These are phyloP conservation scores for Pelochelys cantorii DNA, from an alignment of 2,797 vertebrate genomes.

Conservation along the genomic window DNA sequence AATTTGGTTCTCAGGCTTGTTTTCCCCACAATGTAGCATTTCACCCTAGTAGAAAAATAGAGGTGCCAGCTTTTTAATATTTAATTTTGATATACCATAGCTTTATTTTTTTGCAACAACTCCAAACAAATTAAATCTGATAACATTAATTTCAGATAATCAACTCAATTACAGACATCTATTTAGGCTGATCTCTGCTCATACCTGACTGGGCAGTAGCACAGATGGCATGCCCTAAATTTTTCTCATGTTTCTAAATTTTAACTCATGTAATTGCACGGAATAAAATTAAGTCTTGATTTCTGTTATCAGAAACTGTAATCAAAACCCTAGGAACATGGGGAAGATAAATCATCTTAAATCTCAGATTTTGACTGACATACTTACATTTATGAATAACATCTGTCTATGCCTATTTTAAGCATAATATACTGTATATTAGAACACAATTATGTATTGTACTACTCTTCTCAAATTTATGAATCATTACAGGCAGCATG, in stretches of 20 bases:
- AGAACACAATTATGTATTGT: background rate
- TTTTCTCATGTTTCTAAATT: background rate
- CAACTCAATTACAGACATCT: background rate
- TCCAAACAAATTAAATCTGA: background rate
- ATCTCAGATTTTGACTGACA: background rate
- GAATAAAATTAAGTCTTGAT: background rate
- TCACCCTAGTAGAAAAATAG: background rate
- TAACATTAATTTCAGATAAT: background rate
- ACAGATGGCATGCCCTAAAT: background rate
- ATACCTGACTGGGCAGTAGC: background rate
- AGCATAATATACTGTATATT: background rate
- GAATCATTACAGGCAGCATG: background rate
- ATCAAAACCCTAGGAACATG: background rate
- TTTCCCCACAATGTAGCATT: background rate
- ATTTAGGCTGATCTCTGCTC: background rate
- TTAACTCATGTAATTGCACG: background rate
- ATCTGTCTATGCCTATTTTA: fast-evolving
- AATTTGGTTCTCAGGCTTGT: background rate
- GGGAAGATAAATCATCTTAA: background rate
- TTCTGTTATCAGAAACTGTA: background rate
- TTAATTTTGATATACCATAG: background rate
- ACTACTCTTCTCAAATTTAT: background rate
- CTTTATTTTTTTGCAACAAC: background rate
- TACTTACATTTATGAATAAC: background rate
- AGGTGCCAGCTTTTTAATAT: background rate